Evolutionary conservation across 2,113 vertebrate genomes (phyloP), one percentile per base, ranked within the genome.

Genomic region (Ammospiza nelsoni): DNA sequence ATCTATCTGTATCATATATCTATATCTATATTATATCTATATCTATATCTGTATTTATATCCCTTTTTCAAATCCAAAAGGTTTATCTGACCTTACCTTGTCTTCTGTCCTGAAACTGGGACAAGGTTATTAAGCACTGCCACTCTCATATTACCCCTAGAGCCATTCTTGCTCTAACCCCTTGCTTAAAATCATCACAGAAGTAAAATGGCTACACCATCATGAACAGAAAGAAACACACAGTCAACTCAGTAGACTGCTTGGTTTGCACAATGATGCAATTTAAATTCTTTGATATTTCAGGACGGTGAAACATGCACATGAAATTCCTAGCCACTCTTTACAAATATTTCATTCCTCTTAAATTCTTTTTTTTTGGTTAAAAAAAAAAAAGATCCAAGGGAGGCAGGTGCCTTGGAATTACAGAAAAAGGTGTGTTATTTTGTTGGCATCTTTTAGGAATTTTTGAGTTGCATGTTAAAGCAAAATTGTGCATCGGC

Each of bases 401-500:
- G 33, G 2, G 31, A 41, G 16, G 4, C 41, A 62, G 22, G 7
- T 82, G 35, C n/a, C 24, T 63, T 89, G 55, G 52, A 69, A 65
- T 62, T 78, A 68, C 21, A 65, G 23, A 2, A 55, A 58, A 81
- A 75, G 24, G 52, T 8, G 2, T 37, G 24, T 29, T 87, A 31
- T 82, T 87, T 76, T 52, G 8, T 55, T 65, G 25, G 49, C 15
- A 39, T 74, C 3, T 41, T 87, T 82, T 67, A 80, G 28, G 22
- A 83, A 48, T 83, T 59, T 76, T 77, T 15, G n/a, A 68, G 29
- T 88, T 91, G 44, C 48, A 77, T 25, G 66, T 58, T 94, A 88
- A 94, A 86, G 37, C 29, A 74, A 91, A 92, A 92, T 41, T 86
- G 72, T 78, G 48, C 67, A 87, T 92, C 59, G 49, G 71, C 74